phyloP scores from a whole-genome alignment of 2,888 invertebrate species.

The Microchrysa polita region DNA sequence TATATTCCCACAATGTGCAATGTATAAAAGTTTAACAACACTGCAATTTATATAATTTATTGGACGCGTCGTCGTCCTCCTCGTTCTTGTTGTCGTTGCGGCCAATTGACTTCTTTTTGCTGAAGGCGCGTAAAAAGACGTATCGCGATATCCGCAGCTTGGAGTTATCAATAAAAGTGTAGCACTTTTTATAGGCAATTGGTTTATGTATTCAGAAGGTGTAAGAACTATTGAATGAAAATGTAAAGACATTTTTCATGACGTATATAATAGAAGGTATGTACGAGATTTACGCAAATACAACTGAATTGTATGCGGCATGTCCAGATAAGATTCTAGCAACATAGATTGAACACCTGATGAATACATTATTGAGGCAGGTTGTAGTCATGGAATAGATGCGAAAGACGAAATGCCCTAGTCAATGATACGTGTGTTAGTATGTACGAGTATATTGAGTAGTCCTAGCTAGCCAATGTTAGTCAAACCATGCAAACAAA shows the following conservation, averaged over 20 bases:
- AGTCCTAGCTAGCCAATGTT: too few relatives aligned
- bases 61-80: not conserved
- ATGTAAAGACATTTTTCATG: constrained; percentile 2
- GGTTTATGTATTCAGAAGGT: constrained; percentile 7
- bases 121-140: not conserved
- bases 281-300: too few relatives aligned
- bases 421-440: too few relatives aligned
- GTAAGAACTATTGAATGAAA: not conserved
- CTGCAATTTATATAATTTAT: constrained; percentile 9
- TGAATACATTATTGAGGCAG: not conserved
- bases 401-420: too few relatives aligned
- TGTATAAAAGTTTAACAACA: constrained; percentile 4
- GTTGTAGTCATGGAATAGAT: too few relatives aligned
- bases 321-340: not conserved
- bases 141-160: not conserved
- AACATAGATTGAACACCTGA: not conserved
- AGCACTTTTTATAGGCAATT: not conserved
- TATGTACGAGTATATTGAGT: too few relatives aligned
- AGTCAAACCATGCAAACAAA: too few relatives aligned
- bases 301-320: not conserved
- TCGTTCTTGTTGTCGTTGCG: too few relatives aligned
- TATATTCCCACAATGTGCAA: not conserved
- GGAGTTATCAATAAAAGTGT: not conserved
- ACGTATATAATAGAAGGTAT: too few relatives aligned
- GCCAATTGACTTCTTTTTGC: not conserved